These are phyloP conservation scores for Periparus ater DNA, from an alignment of 2,797 vertebrate species.

Conservation along the genomic window DNA sequence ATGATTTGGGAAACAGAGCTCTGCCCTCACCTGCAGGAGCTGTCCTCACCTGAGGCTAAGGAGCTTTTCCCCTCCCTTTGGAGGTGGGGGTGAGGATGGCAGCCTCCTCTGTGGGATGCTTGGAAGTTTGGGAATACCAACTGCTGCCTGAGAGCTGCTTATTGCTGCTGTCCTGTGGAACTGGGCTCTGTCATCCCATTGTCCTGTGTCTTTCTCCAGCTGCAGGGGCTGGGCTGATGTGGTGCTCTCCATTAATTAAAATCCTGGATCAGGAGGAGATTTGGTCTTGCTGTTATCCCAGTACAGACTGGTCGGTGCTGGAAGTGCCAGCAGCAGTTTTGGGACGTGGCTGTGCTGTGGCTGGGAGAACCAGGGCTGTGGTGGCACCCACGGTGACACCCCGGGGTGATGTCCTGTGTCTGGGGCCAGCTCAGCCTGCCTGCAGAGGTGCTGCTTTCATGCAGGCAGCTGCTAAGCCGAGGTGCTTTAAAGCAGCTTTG, in stretches of 20 bases:
- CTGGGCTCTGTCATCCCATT: fast-evolving
- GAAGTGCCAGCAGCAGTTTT: fast-evolving
- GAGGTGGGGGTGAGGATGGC: not conserved
- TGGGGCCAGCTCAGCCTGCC: not conserved
- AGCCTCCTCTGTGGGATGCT: not conserved
- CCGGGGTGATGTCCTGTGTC: fast-evolving
- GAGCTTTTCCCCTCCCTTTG: not conserved
- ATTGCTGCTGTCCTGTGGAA: not conserved
- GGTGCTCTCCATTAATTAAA: not conserved
- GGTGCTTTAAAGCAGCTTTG: not conserved
- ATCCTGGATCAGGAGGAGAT: not conserved
- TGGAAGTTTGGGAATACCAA: not conserved
- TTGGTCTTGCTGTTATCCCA: not conserved
- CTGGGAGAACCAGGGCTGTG: not conserved
- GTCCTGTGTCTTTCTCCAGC: not conserved
- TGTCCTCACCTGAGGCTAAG: not conserved
- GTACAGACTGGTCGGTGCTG: not conserved
- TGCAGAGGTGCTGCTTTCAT: not conserved
- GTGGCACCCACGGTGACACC: not conserved
- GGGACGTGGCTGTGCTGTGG: not conserved
- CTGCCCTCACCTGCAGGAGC: not conserved
- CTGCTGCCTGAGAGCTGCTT: not conserved
- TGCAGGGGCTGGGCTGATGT: not conserved
- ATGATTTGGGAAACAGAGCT: not conserved
- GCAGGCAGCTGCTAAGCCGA: not conserved